Percentiles rank a stretch among this genome's conserved stretches.
Conservation (phyloP, 2,797 vertebrate species). For the Protonibea diacanthus region DNA sequence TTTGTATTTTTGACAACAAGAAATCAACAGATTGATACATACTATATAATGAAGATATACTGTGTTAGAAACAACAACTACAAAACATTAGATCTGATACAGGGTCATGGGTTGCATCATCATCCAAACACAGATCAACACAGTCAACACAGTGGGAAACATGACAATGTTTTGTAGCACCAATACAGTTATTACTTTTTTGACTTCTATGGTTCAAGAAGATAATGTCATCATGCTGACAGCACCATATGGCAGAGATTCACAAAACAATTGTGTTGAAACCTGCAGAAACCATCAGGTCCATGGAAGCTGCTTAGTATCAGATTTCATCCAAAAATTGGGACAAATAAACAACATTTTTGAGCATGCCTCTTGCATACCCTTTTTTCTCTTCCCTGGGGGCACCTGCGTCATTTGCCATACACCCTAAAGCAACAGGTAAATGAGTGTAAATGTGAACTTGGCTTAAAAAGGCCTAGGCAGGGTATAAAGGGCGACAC, state of each 20-base stretch:
- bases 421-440: neutral
- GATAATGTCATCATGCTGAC: too few relatives aligned
- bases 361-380: neutral
- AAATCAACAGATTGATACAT: neutral
- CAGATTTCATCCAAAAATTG: neutral
- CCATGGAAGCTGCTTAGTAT: neutral
- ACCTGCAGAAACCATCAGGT: neutral
- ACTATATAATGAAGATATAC: too few relatives aligned
- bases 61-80: neutral
- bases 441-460: neutral
- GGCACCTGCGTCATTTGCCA: neutral
- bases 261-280: neutral
- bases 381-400: neutral
- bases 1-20: neutral
- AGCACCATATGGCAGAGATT: neutral
- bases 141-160: too few relatives aligned
- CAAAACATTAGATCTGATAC: neutral
- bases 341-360: neutral
- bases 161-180: neutral
- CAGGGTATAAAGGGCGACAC: slow-evolving; percentile 23
- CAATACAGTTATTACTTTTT: neutral
- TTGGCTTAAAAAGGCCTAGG: neutral
- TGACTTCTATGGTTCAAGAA: neutral
- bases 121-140: neutral
- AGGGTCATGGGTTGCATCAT: neutral